Evolutionary conservation across 2,888 invertebrate species (phyloP), one percentile per base, ranked within the genome.

Genomic region (Ormyrus thymus): DNA sequence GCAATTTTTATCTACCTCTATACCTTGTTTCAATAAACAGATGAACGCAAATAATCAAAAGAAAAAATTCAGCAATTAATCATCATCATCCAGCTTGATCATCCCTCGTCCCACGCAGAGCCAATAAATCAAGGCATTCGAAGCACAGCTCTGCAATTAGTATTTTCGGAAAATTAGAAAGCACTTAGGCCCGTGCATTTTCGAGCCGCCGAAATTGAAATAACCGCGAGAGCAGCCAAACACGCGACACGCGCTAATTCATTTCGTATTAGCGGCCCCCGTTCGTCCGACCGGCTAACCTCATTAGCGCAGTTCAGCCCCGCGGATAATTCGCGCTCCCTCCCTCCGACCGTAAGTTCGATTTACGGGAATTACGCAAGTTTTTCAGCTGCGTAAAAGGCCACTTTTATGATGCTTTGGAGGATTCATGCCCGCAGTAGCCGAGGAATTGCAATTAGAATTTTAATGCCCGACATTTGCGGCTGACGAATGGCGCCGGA

Each of bases 251-350:
- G 29, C 64, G 73, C 45, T 73, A 73, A 81, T 83, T 80, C 76
- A 79, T 81, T 82, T 81, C 74, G 70, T 81, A 75, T 83, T 83
- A 83, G 78, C 76, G 78, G 65, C 56, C 64, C 50, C 58, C 43
- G 76, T 58, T 55, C 50, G 43, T 53, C 61, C 56, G 66, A 72
- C 73, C 80, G 78, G 78, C 81, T 83, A 83, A 83, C 77, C 78
- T 80, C 82, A 83, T 82, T 81, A 82, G 80, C 62, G 79, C 68
- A 80, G 78, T 64, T 74, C 65, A 74, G 65, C 65, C 48, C n/a
- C 10, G 29, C 72, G n/a, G 62, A 72, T 55, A 55, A 72, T 72
- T 61, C n/a, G 53, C 6, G 43, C 6, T 3, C n/a, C 45, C 29
- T 4, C 29, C 29, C 7, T 10, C 7, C n/a, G 55, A n/a, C 55